Percentiles rank a stretch among this genome's conserved stretches.
phyloP scores from a whole-genome alignment of 2,888 invertebrate genomes.

The Hanleya hanleyi region DNA sequence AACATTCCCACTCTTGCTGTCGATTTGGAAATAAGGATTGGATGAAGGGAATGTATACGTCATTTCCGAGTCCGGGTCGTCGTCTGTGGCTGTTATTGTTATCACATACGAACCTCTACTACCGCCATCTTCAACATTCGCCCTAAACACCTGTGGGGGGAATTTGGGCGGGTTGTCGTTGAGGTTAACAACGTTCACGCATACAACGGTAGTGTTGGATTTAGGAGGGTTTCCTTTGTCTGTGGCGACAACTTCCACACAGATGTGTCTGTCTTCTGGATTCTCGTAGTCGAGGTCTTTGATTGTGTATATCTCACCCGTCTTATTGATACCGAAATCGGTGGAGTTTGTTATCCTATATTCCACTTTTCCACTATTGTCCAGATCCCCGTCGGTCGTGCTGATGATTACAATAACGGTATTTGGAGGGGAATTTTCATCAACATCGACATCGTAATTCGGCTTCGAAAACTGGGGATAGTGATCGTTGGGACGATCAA shows the following conservation, averaged over 20 bases:
- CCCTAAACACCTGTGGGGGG: background rate
- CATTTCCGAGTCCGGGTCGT: background rate
- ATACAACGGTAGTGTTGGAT: background rate
- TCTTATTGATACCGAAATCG: background rate
- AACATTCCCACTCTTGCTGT: background rate
- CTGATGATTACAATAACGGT: background rate
- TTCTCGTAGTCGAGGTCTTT: constrained; percentile 3
- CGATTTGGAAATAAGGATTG: background rate
- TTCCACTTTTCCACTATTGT: background rate
- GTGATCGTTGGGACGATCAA: background rate
- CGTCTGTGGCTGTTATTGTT: background rate
- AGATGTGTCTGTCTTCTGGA: background rate
- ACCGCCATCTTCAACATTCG: background rate
- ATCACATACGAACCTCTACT: background rate
- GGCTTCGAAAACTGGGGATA: background rate
- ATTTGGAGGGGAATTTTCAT: background rate
- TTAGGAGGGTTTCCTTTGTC: background rate
- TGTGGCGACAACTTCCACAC: background rate
- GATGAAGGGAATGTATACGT: background rate
- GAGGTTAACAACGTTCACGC: background rate
- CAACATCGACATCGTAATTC: background rate
- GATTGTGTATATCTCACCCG: background rate
- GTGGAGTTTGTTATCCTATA: constrained; percentile 1
- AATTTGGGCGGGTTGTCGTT: background rate
- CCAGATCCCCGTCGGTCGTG: background rate